Percentiles rank a stretch among this genome's conserved stretches.
Conservation (phyloP, 1,140 invertebrate species). For the Dendroctonus valens region DNA sequence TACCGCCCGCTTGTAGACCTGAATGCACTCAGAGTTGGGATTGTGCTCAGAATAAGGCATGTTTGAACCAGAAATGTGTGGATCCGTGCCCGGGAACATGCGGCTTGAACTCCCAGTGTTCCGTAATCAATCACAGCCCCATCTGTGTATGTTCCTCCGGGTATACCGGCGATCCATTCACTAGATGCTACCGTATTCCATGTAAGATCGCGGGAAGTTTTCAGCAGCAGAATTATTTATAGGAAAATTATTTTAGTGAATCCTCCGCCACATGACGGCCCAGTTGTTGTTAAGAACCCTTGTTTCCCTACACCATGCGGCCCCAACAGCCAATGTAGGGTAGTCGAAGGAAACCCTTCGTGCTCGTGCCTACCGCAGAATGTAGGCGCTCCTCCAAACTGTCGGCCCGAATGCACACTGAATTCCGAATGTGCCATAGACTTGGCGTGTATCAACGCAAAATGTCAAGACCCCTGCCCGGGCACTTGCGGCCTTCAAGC, state of each 20-base stretch:
- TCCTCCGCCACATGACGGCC: constrained; percentile 42
- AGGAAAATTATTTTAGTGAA: constrained; percentile 20
- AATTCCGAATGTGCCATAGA: constrained; percentile 64
- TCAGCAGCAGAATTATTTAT: constrained; percentile 3
- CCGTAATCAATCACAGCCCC: constrained; percentile 64
- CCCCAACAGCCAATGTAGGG: constrained; percentile 63
- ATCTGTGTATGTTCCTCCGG: constrained; percentile 62
- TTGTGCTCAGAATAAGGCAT: constrained; percentile 61
- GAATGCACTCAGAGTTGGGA: constrained; percentile 65
- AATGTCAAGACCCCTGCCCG: constrained; percentile 64
- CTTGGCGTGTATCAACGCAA: constrained; percentile 62
- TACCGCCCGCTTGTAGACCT: constrained; percentile 60
- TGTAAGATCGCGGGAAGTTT: constrained; percentile 33
- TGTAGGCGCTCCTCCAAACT: constrained; percentile 63
- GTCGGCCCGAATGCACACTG: constrained; percentile 63
- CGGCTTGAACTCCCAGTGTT: constrained; percentile 56
- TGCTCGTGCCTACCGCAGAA: constrained; percentile 63
- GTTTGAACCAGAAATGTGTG: constrained; percentile 62
- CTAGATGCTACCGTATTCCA: constrained; percentile 43
- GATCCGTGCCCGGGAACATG: constrained; percentile 63
- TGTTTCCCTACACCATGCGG: constrained; percentile 76
- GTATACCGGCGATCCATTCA: constrained; percentile 61
- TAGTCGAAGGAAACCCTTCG: constrained; percentile 56
- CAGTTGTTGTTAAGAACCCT: constrained; percentile 57
- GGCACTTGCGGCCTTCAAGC: constrained; percentile 63